phyloP scores from a whole-genome alignment of 2,113 vertebrate species.

The Gulo gulo region DNA sequence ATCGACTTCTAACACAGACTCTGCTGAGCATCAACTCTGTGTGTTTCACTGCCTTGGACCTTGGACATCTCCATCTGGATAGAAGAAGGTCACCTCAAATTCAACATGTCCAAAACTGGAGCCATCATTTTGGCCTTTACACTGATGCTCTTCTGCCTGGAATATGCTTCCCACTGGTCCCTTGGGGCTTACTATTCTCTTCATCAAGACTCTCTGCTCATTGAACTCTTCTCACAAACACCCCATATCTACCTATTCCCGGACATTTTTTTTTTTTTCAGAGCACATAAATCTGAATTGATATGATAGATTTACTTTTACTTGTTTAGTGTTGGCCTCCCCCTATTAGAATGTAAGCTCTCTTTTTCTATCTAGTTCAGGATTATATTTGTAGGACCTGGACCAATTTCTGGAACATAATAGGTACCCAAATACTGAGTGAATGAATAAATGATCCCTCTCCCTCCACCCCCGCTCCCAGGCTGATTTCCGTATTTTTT shows the following conservation, averaged over 20 bases:
- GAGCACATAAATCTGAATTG: neutral
- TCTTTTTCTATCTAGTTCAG: neutral
- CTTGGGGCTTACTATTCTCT: neutral
- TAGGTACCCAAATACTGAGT: neutral
- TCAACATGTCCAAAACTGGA: neutral
- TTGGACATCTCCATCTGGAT: neutral
- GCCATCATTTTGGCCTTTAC: neutral
- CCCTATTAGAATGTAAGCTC: neutral
- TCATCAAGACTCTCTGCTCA: neutral
- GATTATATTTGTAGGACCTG: neutral
- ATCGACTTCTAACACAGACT: neutral
- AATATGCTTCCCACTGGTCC: neutral
- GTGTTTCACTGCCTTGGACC: neutral
- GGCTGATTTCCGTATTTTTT: neutral
- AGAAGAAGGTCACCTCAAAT: neutral
- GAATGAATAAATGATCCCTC: neutral
- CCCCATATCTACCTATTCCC: neutral
- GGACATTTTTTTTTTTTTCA: constrained; percentile 20
- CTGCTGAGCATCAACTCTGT: neutral
- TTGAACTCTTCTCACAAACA: neutral
- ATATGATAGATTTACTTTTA: neutral
- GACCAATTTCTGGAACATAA: neutral
- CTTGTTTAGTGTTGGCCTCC: neutral
- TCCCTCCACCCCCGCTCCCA: neutral
- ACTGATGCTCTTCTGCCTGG: neutral